Evolutionary conservation across 2,888 invertebrate species (phyloP), one percentile per base, ranked within the genome.

Genomic region (Chymomyza caudatula): DNA sequence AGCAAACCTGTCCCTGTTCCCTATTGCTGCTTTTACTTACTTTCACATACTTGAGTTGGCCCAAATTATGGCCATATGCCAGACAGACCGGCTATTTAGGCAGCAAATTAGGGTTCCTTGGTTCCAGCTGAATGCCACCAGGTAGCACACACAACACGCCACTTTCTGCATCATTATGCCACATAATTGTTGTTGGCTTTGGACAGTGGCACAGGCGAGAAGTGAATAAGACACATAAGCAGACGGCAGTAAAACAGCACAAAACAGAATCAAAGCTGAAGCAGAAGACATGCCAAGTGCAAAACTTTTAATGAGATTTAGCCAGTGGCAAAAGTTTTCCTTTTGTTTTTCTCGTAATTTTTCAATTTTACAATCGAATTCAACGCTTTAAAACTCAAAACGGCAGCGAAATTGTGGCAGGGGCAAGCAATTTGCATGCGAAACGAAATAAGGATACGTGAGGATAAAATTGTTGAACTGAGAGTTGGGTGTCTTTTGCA

Each of bases 271-370:
- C 51, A 43, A 42, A 11, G 42, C 15, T 37, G 29, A 37, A 19
- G 61, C 56, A 59, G 0, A 67, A 77, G 65, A 65, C 71, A 68
- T 67, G 73, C 67, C 63, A 65, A 64, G 54, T 62, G 55, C 23
- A 25, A 73, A 80, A 84, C 77, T 84, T 80, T 80, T 84, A 80
- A 80, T 80, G 80, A 81, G 81, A 73, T 81, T 84, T 65, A 69
- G 56, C 70, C 56, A 25, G 43, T n/a, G 19, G 19, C 47, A 65
- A 69, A 71, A 44, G 49, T 56, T 20, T 51, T 51, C 51, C 19
- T 59, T n/a, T 17, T 20, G 49, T 58, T 44, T 65, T 5, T 58
- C 74, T 67, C 15, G 54, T 51, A 23, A 56, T 47, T 44, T 58
- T n/a, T 22, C 60, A 8, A 66, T 17, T 19, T 47, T 76, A 70